Evolutionary conservation across 2,888 invertebrate genomes (phyloP), one percentile per base, ranked within the genome.

Genomic region (Suillia variegata): DNA sequence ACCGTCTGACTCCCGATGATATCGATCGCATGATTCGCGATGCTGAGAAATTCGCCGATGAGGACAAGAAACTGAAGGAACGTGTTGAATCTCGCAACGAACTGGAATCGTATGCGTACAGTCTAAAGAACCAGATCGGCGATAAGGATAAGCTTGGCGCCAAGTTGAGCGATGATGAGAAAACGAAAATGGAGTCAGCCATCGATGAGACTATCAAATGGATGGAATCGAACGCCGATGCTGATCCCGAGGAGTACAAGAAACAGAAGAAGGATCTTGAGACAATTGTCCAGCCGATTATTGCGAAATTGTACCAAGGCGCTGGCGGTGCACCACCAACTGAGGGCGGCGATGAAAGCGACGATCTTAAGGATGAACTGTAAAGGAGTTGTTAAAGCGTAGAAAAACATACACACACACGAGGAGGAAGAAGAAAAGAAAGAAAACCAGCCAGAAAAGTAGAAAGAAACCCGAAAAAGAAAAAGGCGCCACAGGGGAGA

Each of bases 21-120:
- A 99, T 99, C 70, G 98, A 99, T 79, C 87, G 96, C 64, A 99
- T 99, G 99, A 97, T 99, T 82, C 94, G 94, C 83, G 98, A 99
- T 79, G 98, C 98, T 1, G 99, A 99, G 84, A 95, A 94, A 83
- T 99, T 98, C 84, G 96, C 98, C 17, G 98, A 98, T 76, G 98
- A 99, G 69, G 99, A 99, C 84, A 97, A 97, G 85, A 96, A 95
- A 83, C 85, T 96, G 67, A 96, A 96, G 84, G 96, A 98, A 83
- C 88, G 92, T 54, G 96, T 98, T 2, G 98, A 98, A 80, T 91
- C 98, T 2, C 89, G 96, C 68, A 98, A 98, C 81, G 98, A 98
- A 79, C 86, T 99, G 56, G 98, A 99, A 83, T 94, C 94, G 59
- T 98, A 97, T 74, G 95, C 96, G 0, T 99, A 99, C 84, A 96